These are phyloP conservation scores for Heptranchias perlo DNA, from an alignment of 2,113 vertebrate species.

Conservation along the genomic window DNA sequence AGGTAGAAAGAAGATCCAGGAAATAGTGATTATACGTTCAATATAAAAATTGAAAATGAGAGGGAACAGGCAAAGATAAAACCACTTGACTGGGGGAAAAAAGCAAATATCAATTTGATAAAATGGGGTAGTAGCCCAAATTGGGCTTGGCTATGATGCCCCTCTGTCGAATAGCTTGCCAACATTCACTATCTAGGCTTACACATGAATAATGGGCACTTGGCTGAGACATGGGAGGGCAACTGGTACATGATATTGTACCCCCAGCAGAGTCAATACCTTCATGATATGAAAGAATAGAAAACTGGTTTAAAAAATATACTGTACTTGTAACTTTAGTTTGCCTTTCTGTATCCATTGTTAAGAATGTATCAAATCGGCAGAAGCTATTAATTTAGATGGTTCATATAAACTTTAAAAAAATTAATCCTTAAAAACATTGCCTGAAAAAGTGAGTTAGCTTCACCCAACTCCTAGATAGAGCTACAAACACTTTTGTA, in stretches of 20 bases:
- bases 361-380: background rate
- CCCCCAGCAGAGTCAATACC: background rate
- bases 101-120: background rate
- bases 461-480: background rate
- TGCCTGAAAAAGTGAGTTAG: background rate
- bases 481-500: background rate
- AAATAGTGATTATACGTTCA: background rate
- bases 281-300: background rate
- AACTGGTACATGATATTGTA: background rate
- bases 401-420: background rate
- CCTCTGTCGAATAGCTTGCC: background rate
- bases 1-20: background rate
- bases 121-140: background rate
- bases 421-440: background rate
- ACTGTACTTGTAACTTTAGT: too few species aligned
- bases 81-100: background rate
- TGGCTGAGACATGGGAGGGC: background rate
- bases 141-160: background rate
- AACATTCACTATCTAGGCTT: background rate
- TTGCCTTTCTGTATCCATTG: background rate
- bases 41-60: background rate
- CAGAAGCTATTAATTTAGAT: background rate
- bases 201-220: background rate
- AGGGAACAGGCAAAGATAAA: background rate
- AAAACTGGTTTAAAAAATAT: background rate